Percentiles rank a stretch among this genome's conserved stretches.
These are phyloP conservation scores for Hydrochoerus hydrochaeris DNA, from an alignment of 2,113 vertebrate genomes.

Conservation along the genomic window DNA sequence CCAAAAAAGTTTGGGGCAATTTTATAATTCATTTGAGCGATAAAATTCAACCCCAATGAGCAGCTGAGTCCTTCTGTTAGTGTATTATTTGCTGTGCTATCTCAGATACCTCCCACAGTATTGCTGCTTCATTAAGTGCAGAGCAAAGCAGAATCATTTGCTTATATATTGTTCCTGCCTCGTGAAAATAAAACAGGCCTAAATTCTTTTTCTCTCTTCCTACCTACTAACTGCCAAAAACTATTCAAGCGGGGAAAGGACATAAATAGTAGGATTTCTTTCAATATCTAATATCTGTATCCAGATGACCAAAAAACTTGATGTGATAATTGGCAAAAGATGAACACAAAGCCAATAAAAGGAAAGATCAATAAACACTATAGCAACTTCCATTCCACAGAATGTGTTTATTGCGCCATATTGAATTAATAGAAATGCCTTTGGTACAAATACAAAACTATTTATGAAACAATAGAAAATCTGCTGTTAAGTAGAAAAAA, in stretches of 20 bases:
- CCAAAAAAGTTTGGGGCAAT: background rate
- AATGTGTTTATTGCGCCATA: conserved; percentile 73
- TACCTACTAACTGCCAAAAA: background rate
- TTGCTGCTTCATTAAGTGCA: background rate
- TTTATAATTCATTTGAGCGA: background rate
- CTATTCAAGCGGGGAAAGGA: background rate
- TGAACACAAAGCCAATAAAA: conserved; percentile 58
- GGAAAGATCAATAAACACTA: conserved; percentile 74
- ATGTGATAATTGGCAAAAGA: conserved; percentile 54
- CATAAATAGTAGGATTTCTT: background rate
- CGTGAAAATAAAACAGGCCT: conserved; percentile 13
- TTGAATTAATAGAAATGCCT: conserved; percentile 81
- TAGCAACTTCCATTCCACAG: conserved; percentile 48
- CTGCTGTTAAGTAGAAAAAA: conserved; percentile 71
- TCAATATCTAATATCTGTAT: conserved; percentile 43
- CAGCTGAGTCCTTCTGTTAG: background rate
- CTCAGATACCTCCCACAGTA: background rate
- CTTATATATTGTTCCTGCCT: background rate
- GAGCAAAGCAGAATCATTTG: background rate
- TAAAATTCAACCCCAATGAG: background rate
- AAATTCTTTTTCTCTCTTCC: background rate
- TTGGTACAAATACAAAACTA: conserved; percentile 81
- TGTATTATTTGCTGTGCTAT: background rate
- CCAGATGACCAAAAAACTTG: conserved; percentile 39
- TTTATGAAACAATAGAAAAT: conserved; percentile 84